phyloP scores from a whole-genome alignment of 2,888 invertebrate species.

The Cotesia congregata region DNA sequence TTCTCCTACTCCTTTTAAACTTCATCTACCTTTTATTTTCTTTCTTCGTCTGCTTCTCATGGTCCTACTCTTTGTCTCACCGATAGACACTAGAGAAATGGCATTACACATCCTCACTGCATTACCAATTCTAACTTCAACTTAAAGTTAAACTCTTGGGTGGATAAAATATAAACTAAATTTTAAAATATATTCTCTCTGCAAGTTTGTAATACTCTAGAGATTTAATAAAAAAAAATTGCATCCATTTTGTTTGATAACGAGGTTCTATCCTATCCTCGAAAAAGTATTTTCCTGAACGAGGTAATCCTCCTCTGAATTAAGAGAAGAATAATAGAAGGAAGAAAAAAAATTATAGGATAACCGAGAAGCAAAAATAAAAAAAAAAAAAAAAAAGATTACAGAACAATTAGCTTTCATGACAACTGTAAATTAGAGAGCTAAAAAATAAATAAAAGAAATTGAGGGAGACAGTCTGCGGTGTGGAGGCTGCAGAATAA shows the following conservation, averaged over 20 bases:
- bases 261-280: neutral
- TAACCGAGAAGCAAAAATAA: neutral
- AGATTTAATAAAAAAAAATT: neutral
- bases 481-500: constrained; percentile 5
- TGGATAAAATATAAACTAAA: neutral
- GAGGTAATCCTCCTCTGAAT: neutral
- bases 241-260: neutral
- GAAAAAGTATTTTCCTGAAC: neutral
- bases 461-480: neutral
- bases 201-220: neutral
- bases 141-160: neutral
- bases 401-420: neutral
- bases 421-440: neutral
- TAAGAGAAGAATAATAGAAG: neutral
- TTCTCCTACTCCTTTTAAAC: neutral
- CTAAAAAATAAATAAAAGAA: neutral
- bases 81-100: neutral
- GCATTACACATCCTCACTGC: neutral
- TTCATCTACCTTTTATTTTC: neutral
- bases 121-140: neutral
- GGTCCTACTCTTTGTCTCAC: neutral
- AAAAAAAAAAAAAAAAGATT: neutral
- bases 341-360: neutral
- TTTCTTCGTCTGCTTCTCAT: neutral
- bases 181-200: neutral